Percentiles rank a stretch among this genome's conserved stretches.
Conservation (phyloP, 2,113 vertebrate species). For the Amblyopsis rosae region DNA sequence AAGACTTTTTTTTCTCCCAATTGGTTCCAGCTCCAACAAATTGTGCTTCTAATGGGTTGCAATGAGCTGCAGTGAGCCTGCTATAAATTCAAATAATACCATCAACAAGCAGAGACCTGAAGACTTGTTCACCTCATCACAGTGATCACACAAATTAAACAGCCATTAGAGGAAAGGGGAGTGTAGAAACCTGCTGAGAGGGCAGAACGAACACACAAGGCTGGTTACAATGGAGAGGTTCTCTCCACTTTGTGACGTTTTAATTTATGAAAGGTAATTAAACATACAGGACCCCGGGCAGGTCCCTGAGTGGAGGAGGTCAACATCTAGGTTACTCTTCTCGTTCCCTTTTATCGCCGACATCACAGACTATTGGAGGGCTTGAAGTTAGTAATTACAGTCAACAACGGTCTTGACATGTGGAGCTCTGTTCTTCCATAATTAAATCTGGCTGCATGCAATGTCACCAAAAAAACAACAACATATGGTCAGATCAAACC, state of each 20-base stretch:
- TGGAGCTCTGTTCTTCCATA: constrained; percentile 19
- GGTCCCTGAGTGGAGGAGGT: constrained; percentile 14
- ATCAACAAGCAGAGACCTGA: constrained; percentile 19
- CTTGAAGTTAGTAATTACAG: constrained; percentile 30
- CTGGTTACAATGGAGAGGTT: constrained; percentile 10
- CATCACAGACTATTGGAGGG: constrained; percentile 35
- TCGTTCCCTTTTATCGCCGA: constrained; percentile 10
- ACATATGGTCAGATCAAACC: too few relatives aligned
- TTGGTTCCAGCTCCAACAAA: constrained; percentile 6
- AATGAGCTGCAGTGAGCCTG: constrained; percentile 19
- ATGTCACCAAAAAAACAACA: too few relatives aligned
- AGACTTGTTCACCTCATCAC: constrained; percentile 30
- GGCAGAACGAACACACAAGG: constrained; percentile 12
- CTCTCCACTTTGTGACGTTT: not conserved
- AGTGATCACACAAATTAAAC: constrained; percentile 58
- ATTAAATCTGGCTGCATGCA: constrained; percentile 22
- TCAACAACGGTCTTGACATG: constrained; percentile 32
- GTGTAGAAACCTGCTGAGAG: constrained; percentile 17
- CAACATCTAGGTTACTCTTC: constrained; percentile 15
- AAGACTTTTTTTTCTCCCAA: not conserved
- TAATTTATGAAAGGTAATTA: too few relatives aligned
- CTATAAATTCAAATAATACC: constrained; percentile 9
- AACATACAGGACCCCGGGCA: too few relatives aligned
- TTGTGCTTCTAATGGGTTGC: constrained; percentile 13
- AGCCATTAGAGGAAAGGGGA: constrained; percentile 31